A percentile compares a stretch with the other conserved stretches of the same genome.
phyloP scores from a whole-genome alignment of 2,797 vertebrate species.

The Nasua narica region DNA sequence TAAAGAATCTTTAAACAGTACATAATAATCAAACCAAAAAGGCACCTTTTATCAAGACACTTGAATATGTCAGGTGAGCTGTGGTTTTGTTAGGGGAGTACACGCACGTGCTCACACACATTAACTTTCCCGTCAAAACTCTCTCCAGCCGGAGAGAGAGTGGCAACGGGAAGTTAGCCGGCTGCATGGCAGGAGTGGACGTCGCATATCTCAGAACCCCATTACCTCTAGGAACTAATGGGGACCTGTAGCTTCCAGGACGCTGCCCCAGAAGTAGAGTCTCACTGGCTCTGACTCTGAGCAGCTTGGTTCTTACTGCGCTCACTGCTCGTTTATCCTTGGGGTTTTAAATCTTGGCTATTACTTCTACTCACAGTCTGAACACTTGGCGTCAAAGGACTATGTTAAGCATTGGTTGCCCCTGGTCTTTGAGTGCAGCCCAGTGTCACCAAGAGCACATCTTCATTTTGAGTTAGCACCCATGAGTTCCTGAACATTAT shows the following conservation, averaged over 20 bases:
- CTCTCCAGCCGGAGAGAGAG: not conserved
- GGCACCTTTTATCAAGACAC: not conserved
- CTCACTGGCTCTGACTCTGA: not conserved
- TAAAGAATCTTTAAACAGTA: not conserved
- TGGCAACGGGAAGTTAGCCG: not conserved
- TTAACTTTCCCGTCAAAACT: conserved; percentile 15
- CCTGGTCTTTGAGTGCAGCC: not conserved
- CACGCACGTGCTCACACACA: not conserved
- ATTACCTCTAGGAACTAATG: not conserved
- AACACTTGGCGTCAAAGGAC: not conserved
- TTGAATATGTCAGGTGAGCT: conserved; percentile 8
- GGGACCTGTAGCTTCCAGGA: not conserved
- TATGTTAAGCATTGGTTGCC: not conserved
- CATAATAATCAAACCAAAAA: not conserved
- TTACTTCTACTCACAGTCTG: not conserved
- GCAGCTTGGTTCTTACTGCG: not conserved
- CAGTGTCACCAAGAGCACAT: not conserved
- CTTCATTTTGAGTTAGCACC: not conserved
- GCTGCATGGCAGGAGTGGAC: not conserved
- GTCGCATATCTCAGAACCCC: not conserved
- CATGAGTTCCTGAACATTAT: not conserved
- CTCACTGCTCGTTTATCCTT: not conserved
- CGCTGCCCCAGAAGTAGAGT: not conserved
- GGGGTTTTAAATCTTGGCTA: not conserved
- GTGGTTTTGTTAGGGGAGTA: not conserved